Conservation (phyloP, 2,797 vertebrate species). For the Rhincodon typus region DNA sequence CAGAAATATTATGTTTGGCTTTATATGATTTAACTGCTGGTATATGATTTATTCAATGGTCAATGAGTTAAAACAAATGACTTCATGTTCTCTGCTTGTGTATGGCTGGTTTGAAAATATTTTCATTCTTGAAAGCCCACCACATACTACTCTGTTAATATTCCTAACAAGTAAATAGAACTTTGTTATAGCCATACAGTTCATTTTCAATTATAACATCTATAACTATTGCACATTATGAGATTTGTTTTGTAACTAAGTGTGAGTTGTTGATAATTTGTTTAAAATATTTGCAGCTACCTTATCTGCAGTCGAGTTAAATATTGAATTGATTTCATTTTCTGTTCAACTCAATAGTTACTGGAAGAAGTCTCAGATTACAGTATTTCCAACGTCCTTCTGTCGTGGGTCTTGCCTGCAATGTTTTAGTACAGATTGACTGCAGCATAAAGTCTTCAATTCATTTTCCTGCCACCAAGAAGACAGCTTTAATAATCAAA, state of each 20-base stretch:
- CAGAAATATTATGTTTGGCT: not conserved
- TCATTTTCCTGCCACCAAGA: slow-evolving; percentile 76
- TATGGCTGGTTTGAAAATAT: no score
- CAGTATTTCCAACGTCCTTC: slow-evolving; percentile 53
- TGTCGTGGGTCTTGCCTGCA: slow-evolving; percentile 75
- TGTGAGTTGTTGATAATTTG: not conserved
- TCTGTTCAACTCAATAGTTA: not conserved
- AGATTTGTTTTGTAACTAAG: not conserved
- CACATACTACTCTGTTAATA: not conserved
- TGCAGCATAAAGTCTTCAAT: slow-evolving; percentile 72
- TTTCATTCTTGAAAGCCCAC: not conserved
- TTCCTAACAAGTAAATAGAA: not conserved
- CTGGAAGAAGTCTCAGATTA: slow-evolving; percentile 12
- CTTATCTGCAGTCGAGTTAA: not conserved
- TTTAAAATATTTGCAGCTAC: slow-evolving; percentile 2
- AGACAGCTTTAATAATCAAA: slow-evolving; percentile 83
- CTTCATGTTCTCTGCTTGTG: not conserved
- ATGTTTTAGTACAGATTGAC: slow-evolving; percentile 77
- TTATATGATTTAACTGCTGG: not conserved
- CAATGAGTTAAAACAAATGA: not conserved
- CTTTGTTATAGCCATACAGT: not conserved
- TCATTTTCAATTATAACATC: not conserved
- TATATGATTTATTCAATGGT: not conserved
- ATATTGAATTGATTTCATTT: not conserved
- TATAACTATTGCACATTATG: not conserved